Conservation (phyloP, 2,797 vertebrate genomes). For the Oreochromis mossambicus region DNA sequence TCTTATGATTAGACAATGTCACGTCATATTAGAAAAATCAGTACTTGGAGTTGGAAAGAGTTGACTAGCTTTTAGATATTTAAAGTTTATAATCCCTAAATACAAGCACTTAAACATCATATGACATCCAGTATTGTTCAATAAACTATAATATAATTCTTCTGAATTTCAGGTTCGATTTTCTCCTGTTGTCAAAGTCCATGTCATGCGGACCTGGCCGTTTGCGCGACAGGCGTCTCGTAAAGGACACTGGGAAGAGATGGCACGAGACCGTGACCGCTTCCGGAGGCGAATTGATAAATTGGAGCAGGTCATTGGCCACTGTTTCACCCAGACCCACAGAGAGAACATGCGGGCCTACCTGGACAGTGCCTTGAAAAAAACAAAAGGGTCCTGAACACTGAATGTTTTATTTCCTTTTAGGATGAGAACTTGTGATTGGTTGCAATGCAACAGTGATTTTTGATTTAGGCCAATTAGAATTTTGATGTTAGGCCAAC, state of each 20-base stretch:
- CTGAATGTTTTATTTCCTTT: conserved; percentile 45
- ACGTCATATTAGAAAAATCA: not conserved
- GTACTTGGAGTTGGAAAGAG: not conserved
- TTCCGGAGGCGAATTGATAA: conserved; percentile 72
- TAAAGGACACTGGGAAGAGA: conserved; percentile 78
- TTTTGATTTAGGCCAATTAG: conserved; percentile 58
- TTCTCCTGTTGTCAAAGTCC: conserved; percentile 73
- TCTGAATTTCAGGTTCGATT: conserved; percentile 69
- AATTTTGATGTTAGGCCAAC: conserved; percentile 39
- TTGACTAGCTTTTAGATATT: not conserved
- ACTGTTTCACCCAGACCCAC: conserved; percentile 66
- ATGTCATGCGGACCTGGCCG: conserved; percentile 75
- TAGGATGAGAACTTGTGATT: conserved; percentile 51
- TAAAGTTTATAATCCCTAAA: not conserved
- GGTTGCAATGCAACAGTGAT: conserved; percentile 70
- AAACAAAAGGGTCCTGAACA: not conserved
- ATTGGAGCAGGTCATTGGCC: conserved; percentile 61
- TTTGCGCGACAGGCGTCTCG: conserved; percentile 76
- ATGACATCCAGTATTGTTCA: not conserved
- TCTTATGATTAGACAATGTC: not conserved
- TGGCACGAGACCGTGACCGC: conserved; percentile 74
- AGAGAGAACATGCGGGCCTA: conserved; percentile 53
- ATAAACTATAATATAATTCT: not conserved
- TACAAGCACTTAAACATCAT: not conserved
- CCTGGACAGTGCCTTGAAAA: conserved; percentile 40